Evolutionary conservation across 1,140 invertebrate genomes (phyloP).

Genomic region (Chrysoperla carnea): DNA sequence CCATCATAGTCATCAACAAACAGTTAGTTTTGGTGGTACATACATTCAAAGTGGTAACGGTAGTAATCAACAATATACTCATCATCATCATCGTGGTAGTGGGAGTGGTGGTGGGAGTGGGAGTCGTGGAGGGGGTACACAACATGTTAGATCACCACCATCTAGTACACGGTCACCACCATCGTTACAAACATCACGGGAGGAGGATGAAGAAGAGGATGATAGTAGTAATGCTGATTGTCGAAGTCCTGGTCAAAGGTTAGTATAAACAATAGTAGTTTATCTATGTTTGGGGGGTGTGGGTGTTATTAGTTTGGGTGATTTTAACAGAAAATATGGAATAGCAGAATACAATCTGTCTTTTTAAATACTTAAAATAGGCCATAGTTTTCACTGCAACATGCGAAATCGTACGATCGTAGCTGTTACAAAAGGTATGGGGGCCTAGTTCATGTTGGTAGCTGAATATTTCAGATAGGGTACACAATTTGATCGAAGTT

Average conservation of each 20-base stretch:
- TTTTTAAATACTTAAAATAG: no score
- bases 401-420: no score
- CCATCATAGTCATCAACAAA: no score
- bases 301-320: no score
- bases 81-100: neutral
- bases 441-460: no score
- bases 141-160: neutral
- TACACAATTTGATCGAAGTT: no score
- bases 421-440: no score
- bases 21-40: no score
- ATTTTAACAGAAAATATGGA: no score
- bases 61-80: neutral
- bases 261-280: neutral
- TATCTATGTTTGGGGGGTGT: neutral
- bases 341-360: no score
- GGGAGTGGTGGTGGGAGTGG: neutral
- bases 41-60: neutral
- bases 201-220: neutral
- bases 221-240: neutral
- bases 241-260: neutral
- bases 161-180: neutral
- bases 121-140: neutral
- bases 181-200: neutral
- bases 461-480: no score
- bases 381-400: no score